A percentile compares a stretch with the other conserved stretches of the same genome.
phyloP scores from a whole-genome alignment of 2,888 invertebrate genomes.

The Agonopterix subpropinquella region DNA sequence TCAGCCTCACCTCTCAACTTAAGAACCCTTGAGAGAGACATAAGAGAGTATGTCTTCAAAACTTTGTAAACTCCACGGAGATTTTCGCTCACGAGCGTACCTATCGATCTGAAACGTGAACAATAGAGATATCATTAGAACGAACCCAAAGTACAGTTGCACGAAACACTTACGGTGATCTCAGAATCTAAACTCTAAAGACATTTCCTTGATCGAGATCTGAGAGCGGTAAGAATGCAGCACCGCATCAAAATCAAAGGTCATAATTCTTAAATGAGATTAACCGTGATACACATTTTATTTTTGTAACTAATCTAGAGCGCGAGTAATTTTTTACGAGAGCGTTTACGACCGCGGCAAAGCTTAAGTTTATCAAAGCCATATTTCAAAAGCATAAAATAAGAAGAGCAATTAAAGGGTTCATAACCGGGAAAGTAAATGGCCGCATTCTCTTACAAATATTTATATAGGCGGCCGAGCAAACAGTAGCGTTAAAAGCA shows the following conservation, averaged over 20 bases:
- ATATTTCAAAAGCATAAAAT: constrained; percentile 61
- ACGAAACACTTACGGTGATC: constrained; percentile 49
- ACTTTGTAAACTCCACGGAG: constrained; percentile 9
- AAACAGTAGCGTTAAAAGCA: constrained; percentile 71
- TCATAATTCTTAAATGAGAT: constrained; percentile 44
- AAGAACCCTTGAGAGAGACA: neutral
- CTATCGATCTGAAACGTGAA: constrained; percentile 65
- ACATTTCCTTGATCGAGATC: constrained; percentile 42
- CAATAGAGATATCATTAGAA: constrained; percentile 64
- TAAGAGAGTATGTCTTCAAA: neutral
- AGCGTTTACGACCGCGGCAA: constrained; percentile 50
- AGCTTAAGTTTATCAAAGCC: constrained; percentile 49
- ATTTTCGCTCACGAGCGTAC: constrained; percentile 40
- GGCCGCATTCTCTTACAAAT: constrained; percentile 58
- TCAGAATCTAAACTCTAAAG: constrained; percentile 28
- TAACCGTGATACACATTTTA: constrained; percentile 25
- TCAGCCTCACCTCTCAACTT: neutral
- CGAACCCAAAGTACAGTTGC: constrained; percentile 52
- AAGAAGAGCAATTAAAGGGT: constrained; percentile 64
- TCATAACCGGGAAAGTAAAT: constrained; percentile 58
- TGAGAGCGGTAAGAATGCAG: constrained; percentile 25
- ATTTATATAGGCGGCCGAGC: constrained; percentile 59
- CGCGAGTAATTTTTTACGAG: constrained; percentile 37
- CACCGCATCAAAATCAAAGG: constrained; percentile 41
- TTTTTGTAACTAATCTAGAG: constrained; percentile 39